Conservation (phyloP, 2,113 vertebrate genomes). For the Etheostoma spectabile region DNA sequence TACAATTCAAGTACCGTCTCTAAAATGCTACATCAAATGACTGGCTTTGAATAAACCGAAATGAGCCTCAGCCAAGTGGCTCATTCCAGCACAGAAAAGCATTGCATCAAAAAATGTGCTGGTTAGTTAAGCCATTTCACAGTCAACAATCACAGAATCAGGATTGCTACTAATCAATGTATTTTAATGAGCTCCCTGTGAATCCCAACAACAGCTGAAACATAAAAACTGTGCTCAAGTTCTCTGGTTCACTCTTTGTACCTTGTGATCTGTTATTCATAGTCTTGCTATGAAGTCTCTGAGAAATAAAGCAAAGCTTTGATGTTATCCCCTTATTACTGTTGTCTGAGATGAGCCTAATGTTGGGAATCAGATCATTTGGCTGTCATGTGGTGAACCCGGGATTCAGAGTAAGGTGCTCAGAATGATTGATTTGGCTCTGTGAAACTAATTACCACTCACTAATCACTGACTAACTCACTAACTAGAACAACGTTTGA, state of each 20-base stretch:
- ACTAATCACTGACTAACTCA: neutral
- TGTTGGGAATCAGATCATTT: slow-evolving; percentile 60
- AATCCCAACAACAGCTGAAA: slow-evolving; percentile 74
- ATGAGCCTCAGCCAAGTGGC: slow-evolving; percentile 66
- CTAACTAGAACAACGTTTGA: slow-evolving; percentile 22
- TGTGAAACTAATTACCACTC: neutral
- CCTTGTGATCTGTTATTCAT: slow-evolving; percentile 81
- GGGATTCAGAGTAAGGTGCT: slow-evolving; percentile 37
- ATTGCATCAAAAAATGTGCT: slow-evolving; percentile 64
- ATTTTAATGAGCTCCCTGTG: slow-evolving; percentile 75
- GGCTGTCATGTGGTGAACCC: slow-evolving; percentile 50
- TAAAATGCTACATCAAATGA: slow-evolving; percentile 74
- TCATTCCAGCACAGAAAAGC: slow-evolving; percentile 63
- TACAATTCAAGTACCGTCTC: slow-evolving; percentile 70
- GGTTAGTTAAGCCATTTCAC: slow-evolving; percentile 65
- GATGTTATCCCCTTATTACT: slow-evolving; percentile 73
- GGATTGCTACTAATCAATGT: slow-evolving; percentile 75
- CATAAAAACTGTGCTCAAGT: slow-evolving; percentile 72
- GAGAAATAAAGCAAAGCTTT: slow-evolving; percentile 73
- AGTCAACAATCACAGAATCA: slow-evolving; percentile 75
- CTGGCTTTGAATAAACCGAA: slow-evolving; percentile 70
- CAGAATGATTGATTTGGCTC: neutral
- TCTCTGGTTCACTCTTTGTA: slow-evolving; percentile 74
- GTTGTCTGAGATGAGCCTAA: slow-evolving; percentile 64
- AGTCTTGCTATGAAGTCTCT: slow-evolving; percentile 68